Evolutionary conservation across 2,113 vertebrate species (phyloP).

Genomic region (Aythya baeri): DNA sequence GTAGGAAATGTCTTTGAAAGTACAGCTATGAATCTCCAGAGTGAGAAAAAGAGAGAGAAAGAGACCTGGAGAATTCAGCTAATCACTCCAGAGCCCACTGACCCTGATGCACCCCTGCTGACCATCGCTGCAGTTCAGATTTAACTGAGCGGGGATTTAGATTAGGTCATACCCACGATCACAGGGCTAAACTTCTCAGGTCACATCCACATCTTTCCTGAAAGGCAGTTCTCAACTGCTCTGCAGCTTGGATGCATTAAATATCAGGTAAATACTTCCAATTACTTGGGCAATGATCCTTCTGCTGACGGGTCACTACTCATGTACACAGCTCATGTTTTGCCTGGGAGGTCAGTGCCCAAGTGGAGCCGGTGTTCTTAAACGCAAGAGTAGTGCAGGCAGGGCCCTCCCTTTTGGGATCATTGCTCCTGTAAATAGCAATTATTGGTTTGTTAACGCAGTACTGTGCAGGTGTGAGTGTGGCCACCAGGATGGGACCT

Average conservation of each 20-base stretch:
- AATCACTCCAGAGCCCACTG: background rate
- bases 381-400: fast-evolving
- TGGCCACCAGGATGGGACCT: conserved; percentile 49
- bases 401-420: background rate
- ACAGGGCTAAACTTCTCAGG: fast-evolving
- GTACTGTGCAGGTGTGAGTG: background rate
- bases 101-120: background rate
- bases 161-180: background rate
- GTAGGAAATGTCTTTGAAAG: conserved; percentile 10
- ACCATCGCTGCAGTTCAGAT: fast-evolving
- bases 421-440: background rate
- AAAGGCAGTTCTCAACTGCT: background rate
- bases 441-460: fast-evolving
- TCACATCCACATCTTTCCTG: background rate
- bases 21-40: background rate
- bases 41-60: conserved; percentile 59
- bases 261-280: background rate
- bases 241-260: background rate
- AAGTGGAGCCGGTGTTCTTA: background rate
- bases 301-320: fast-evolving
- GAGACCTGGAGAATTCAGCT: background rate
- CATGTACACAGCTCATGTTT: background rate
- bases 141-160: no score
- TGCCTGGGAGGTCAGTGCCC: background rate
- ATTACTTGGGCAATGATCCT: background rate